Percentiles rank a stretch among this genome's conserved stretches.
These are phyloP conservation scores for Dendrolimus pini DNA, from an alignment of 2,888 invertebrate genomes.

Conservation along the genomic window DNA sequence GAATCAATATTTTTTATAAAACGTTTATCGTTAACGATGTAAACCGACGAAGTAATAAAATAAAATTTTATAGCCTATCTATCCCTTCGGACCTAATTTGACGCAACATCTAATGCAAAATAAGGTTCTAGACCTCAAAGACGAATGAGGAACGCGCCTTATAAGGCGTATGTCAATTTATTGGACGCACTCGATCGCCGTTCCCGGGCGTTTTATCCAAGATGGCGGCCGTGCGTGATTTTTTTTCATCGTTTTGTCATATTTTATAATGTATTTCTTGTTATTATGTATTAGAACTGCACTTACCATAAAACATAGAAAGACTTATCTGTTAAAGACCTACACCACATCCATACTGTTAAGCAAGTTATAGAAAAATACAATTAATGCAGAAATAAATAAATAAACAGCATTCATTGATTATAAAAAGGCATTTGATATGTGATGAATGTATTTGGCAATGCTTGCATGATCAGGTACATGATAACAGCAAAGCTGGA, in stretches of 20 bases:
- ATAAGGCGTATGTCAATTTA: constrained; percentile 70
- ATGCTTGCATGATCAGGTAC: no score
- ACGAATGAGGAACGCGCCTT: constrained; percentile 48
- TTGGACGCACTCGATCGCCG: constrained; percentile 41
- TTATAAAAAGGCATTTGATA: no score
- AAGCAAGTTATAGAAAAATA: no score
- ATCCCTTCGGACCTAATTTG: constrained; percentile 40
- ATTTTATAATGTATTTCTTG: constrained; percentile 38
- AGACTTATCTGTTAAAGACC: no score
- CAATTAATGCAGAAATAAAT: no score
- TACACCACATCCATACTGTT: no score
- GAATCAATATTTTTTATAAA: not conserved
- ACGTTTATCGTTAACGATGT: constrained; percentile 7
- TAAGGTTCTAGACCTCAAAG: constrained; percentile 47
- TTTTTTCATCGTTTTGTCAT: constrained; percentile 41
- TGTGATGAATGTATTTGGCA: no score
- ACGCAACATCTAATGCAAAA: constrained; percentile 40
- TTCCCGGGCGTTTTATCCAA: constrained; percentile 53
- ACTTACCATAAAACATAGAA: no score
- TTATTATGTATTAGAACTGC: constrained; percentile 25
- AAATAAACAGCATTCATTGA: no score
- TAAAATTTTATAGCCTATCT: constrained; percentile 17
- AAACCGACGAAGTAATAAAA: no score
- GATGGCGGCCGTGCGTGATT: constrained; percentile 38
- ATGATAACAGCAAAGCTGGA: no score